Evolutionary conservation across 1,140 invertebrate genomes (phyloP).

Genomic region (Ditylenchus dipsaci): DNA sequence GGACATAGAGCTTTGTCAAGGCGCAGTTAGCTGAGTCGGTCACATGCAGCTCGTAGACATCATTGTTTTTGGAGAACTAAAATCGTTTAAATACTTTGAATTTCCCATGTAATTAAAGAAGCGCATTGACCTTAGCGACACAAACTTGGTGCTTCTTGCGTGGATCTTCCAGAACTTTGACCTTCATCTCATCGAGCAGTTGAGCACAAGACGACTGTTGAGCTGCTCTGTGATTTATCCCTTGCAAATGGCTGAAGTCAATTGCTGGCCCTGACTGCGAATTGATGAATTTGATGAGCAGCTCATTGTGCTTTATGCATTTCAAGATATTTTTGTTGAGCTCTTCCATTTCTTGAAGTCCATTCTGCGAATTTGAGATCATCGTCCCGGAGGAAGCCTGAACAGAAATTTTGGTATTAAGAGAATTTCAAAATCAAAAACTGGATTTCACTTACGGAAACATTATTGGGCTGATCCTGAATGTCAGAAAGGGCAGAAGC

Average conservation of each 20-base stretch:
- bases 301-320: not conserved
- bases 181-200: not conserved
- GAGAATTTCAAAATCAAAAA: not conserved
- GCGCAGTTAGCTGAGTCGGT: not conserved
- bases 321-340: not conserved
- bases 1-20: not conserved
- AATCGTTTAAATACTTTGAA: not conserved
- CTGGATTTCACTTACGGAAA: not conserved
- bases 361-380: not conserved
- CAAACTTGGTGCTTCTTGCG: not conserved
- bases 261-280: too few species aligned
- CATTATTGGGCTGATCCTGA: too few species aligned
- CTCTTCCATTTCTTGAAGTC: not conserved
- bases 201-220: not conserved
- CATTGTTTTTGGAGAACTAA: not conserved
- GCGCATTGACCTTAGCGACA: not conserved
- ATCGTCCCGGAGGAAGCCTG: not conserved
- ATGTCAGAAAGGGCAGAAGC: too few species aligned
- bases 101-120: not conserved
- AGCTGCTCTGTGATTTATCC: too few species aligned
- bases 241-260: too few species aligned
- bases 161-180: not conserved
- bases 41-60: not conserved
- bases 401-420: not conserved
- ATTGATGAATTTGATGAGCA: not conserved